Base-by-base conservation (phyloP, 53 echinoderm and acorn worm species). In the Holothuria leucospilota region DNA sequence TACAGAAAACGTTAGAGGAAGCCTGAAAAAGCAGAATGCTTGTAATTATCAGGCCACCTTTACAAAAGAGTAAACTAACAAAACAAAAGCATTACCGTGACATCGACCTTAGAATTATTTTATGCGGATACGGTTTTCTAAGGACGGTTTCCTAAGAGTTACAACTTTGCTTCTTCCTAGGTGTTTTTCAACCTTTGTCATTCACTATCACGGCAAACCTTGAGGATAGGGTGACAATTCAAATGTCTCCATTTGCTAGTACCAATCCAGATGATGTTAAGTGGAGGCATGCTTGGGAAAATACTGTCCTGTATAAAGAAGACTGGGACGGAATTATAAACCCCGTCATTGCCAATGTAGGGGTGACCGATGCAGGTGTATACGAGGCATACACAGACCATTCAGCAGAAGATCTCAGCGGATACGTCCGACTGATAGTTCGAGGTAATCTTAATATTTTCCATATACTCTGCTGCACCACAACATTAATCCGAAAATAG, bases 351-450 rank as follows among this genome's bases (percentile, higher is more conserved):
- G 21, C 8, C 4, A 73, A 23, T 0, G 74, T 73, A 12, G 0
- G 25, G 49, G 8, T 26, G 34, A 46, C 49, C 8, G 20, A 73
- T 46, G 74, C 52, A 51, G 74, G 74, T 21, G 74, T 73, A 46
- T 73, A 73, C 74, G 74, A 73, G 49, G 74, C 74, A 20, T 73
- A 73, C 39, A 73, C 74, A 46, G 40, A 34, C 6, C 0, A 27
- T 18, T 26, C 74, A 46, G 8, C 12, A 0, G 20, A 46, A 34
- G 34, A 68, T 24, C 7, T 10, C 10, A 46, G 74, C 13, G 74
- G 74, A 73, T 73, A 73, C 24, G 49, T 73, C 5, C 46, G 51
- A 73, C 74, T 73, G 46, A 73, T 73, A 10, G 74, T 73, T 73
- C 46, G 74, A 73, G 74, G 74, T 73, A 23, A 73, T 49, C 13